Base-by-base conservation (phyloP, 2,888 invertebrate species). In the Axea sp. region DNA sequence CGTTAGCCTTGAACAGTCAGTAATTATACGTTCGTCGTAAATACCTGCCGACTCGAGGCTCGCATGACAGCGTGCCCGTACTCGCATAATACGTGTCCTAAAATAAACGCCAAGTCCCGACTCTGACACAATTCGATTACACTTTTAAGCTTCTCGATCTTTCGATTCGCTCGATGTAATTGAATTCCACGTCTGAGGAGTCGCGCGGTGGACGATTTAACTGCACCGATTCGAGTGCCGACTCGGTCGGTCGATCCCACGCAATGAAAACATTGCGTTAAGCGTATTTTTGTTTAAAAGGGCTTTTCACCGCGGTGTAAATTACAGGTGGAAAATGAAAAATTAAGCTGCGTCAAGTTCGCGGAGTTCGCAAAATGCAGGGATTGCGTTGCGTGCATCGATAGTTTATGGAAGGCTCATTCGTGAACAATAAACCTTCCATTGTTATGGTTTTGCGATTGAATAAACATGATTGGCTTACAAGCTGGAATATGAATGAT, bases 21-120 rank as follows among this genome's bases (percentile, higher is more conserved):
- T 79, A 82, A 83, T 82, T 83, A 80, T 78, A 78, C 64, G 79
- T 79, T 76, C 77, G 74, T 77, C 73, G 77, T 77, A 77, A 80
- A 81, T 76, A 78, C 80, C 75, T 78, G 73, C 69, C 79, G 80
- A 77, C 80, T 59, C 41, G 77, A 71, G 65, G 39, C 62, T 77
- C 35, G 78, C 77, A 65, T 80, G 79, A 80, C 78, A 78, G 71
- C 75, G 62, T 67, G 67, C 62, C 71, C 75, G 71, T 71, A 67
- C 67, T 67, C 75, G 37, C 71, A 71, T 71, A 75, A 75, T 71
- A 62, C 67, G 60, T 62, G 67, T 67, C 71, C 62, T 60, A 59
- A 75, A 71, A 75, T 71, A 75, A 75, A 75, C 57, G 75, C 67
- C 75, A 71, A 75, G 62, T 71, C 75, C 67, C 71, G 71, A 67